Evolutionary conservation across 2,797 vertebrate species (phyloP).

Genomic region (Coccyzus lansbergi): DNA sequence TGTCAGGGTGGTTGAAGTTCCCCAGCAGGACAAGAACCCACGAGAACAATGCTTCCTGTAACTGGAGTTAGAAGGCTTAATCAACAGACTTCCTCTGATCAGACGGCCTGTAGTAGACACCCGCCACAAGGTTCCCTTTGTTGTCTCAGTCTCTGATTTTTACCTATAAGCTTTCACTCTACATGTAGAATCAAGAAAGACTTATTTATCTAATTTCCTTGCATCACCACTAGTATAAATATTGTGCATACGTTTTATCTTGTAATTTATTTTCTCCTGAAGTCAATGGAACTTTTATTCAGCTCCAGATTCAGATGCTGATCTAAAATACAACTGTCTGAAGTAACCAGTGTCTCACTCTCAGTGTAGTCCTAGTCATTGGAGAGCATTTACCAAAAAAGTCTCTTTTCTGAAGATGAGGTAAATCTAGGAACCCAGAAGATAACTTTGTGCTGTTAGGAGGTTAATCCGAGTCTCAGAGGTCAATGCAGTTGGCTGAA

Average conservation of each 20-base stretch:
- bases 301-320: background rate
- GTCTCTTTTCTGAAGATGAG: background rate
- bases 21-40: no score
- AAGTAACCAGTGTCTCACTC: background rate
- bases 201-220: background rate
- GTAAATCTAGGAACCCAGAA: background rate
- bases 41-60: no score
- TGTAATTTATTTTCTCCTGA: background rate
- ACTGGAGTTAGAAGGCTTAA: no score
- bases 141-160: no score
- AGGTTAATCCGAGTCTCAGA: background rate
- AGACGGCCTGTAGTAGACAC: no score
- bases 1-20: no score
- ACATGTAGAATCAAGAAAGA: background rate
- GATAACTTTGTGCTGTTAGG: background rate
- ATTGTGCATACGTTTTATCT: background rate
- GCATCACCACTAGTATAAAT: background rate
- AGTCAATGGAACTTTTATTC: background rate
- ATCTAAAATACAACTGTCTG: background rate
- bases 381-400: background rate
- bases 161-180: no score
- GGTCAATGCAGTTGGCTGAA: background rate
- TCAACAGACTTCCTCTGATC: no score
- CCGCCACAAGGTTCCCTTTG: no score
- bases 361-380: background rate